These are phyloP conservation scores for Theropithecus gelada DNA, from an alignment of 2,113 vertebrate genomes.

Conservation along the genomic window DNA sequence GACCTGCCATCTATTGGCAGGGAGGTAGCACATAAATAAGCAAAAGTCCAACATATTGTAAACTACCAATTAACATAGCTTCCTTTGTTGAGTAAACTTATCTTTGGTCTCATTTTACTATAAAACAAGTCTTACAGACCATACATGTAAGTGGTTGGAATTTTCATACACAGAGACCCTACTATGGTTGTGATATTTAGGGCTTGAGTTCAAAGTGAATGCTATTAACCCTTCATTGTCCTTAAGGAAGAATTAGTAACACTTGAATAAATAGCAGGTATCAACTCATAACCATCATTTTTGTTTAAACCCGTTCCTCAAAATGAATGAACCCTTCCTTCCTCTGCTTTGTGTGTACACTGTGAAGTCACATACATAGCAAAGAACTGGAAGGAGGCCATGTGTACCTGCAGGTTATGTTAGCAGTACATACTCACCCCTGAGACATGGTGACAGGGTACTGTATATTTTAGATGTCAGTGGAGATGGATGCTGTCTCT, in stretches of 20 bases:
- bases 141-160: neutral
- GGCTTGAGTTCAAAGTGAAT: neutral
- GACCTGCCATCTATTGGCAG: neutral
- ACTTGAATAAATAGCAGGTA: neutral
- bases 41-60: neutral
- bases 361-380: neutral
- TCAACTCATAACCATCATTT: neutral
- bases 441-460: constrained; percentile 14
- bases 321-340: neutral
- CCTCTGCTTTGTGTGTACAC: neutral
- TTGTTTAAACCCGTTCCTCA: neutral
- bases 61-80: neutral
- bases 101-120: neutral
- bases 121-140: neutral
- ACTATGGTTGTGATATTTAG: neutral
- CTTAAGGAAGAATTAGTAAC: neutral
- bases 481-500: constrained; percentile 58
- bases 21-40: neutral
- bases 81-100: neutral
- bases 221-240: neutral
- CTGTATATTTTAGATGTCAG: constrained; percentile 61
- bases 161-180: neutral
- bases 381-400: neutral
- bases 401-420: neutral
- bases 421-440: neutral